Percentiles rank a stretch among this genome's conserved stretches.
Evolutionary conservation across 2,113 vertebrate species (phyloP).

Genomic region (Atractosteus spatula): DNA sequence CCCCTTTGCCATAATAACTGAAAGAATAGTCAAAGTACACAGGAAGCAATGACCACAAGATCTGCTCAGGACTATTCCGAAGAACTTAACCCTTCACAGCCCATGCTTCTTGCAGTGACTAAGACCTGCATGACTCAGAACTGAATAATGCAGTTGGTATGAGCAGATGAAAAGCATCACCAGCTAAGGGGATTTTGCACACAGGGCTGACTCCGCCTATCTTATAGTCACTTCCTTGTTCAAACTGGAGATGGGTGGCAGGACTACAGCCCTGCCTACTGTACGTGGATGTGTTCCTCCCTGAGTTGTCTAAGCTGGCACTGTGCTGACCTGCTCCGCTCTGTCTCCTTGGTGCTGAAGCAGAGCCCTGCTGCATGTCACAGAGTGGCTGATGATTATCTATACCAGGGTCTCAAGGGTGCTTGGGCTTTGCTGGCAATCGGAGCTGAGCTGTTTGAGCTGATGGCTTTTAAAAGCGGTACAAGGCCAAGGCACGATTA

Average conservation of each 20-base stretch:
- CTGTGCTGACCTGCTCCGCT: slow-evolving; percentile 52
- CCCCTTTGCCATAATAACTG: background rate
- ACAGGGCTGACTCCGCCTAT: background rate
- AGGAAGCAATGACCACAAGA: slow-evolving; percentile 1
- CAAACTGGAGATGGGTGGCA: background rate
- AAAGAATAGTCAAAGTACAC: slow-evolving; percentile 4
- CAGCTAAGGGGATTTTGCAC: no score
- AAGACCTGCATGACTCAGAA: background rate
- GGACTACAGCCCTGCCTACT: background rate
- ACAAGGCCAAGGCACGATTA: slow-evolving; percentile 48
- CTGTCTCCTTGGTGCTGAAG: slow-evolving; percentile 47
- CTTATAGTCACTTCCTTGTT: background rate
- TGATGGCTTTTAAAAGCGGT: slow-evolving; percentile 59
- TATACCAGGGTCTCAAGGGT: slow-evolving; percentile 50
- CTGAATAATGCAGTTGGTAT: no score
- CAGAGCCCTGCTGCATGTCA: slow-evolving; percentile 44
- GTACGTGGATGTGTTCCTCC: background rate
- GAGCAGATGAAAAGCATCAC: no score
- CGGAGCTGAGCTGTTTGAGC: slow-evolving; percentile 47
- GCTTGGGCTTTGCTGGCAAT: slow-evolving; percentile 45
- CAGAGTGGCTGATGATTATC: slow-evolving; percentile 48
- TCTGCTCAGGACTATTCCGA: background rate
- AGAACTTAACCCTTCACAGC: background rate
- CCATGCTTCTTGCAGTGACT: background rate
- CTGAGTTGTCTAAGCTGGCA: slow-evolving; percentile 45